Evolutionary conservation across 2,797 vertebrate genomes (phyloP).

Genomic region (Sus cebifrons): DNA sequence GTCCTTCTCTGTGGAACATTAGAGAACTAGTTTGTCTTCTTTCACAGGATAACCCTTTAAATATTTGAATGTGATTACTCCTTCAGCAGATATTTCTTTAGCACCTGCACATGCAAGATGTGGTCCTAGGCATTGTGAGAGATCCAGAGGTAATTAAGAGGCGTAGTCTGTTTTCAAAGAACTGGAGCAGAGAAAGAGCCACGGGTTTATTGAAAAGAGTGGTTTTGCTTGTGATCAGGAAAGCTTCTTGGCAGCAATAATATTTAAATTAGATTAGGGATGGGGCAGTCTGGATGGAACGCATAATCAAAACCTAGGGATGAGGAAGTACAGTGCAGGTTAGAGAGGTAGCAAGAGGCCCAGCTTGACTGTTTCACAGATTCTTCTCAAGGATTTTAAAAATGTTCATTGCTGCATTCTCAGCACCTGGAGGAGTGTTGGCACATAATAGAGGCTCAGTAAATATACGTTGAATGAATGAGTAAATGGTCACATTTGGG

Average conservation of each 20-base stretch:
- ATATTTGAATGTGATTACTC: slow-evolving; percentile 67
- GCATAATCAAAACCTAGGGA: slow-evolving; percentile 45
- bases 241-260: slow-evolving; percentile 15
- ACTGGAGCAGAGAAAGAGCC: slow-evolving; percentile 40
- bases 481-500: slow-evolving; percentile 52
- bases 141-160: slow-evolving; percentile 55
- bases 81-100: slow-evolving; percentile 64
- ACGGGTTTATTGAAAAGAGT: slow-evolving; percentile 51
- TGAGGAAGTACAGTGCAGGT: slow-evolving; percentile 1
- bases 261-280: slow-evolving; percentile 63
- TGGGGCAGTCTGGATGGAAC: slow-evolving; percentile 17
- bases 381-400: slow-evolving; percentile 15
- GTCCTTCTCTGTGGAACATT: background rate
- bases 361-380: slow-evolving; percentile 43
- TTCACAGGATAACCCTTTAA: slow-evolving; percentile 47
- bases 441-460: background rate
- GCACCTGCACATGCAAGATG: background rate
- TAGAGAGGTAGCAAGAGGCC: slow-evolving; percentile 10
- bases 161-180: slow-evolving; percentile 1
- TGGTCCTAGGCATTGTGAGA: background rate
- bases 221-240: slow-evolving; percentile 66
- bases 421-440: slow-evolving; percentile 20
- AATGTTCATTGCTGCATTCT: slow-evolving; percentile 38
- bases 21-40: slow-evolving; percentile 44
- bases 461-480: slow-evolving; percentile 65